Percentiles rank a stretch among this genome's conserved stretches.
phyloP scores from a whole-genome alignment of 1,140 invertebrate species.

The Hormaphis cornu region DNA sequence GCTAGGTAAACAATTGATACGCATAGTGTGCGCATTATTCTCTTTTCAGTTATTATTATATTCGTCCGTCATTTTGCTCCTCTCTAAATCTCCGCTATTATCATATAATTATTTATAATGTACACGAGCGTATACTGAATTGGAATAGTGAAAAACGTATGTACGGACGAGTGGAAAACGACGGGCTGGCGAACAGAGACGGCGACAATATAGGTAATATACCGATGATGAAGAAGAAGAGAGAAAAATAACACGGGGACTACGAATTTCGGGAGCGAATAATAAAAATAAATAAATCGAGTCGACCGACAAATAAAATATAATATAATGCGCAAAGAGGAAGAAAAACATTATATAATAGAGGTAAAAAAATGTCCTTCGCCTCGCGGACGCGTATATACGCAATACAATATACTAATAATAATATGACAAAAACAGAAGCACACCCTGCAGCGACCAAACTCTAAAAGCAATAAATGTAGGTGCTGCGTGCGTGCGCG shows the following conservation, averaged over 20 bases:
- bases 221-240: too few species aligned
- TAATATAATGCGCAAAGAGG: neutral
- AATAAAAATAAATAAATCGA: neutral
- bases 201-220: too few species aligned
- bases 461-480: neutral
- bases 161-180: neutral
- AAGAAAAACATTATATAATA: neutral
- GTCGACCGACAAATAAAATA: neutral
- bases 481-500: too few species aligned
- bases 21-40: neutral
- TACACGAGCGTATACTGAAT: neutral
- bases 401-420: neutral
- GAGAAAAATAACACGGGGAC: too few species aligned
- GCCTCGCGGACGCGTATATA: neutral
- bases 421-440: slow-evolving; percentile 22
- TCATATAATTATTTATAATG: neutral
- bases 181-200: neutral
- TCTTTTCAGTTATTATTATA: neutral
- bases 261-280: too few species aligned
- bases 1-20: too few species aligned
- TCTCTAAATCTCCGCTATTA: neutral
- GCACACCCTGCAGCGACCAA: neutral
- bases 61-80: neutral
- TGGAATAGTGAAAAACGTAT: neutral
- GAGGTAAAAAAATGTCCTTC: neutral